These are phyloP conservation scores for Amblyraja radiata DNA, from an alignment of 2,797 vertebrate genomes.

Conservation along the genomic window DNA sequence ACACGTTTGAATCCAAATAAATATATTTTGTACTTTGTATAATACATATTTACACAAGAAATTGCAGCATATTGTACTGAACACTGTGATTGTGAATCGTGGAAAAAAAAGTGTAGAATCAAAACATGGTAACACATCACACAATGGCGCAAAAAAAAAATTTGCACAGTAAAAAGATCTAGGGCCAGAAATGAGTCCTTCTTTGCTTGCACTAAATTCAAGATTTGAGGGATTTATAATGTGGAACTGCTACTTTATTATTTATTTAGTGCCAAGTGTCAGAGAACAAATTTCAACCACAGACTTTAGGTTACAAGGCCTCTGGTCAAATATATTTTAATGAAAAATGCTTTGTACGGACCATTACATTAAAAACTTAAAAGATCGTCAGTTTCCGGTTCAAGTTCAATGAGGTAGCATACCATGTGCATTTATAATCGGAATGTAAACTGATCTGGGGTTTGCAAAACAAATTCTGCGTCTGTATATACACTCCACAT, in stretches of 20 bases:
- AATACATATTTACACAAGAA: constrained; percentile 21
- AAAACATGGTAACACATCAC: not conserved
- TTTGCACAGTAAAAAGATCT: constrained; percentile 6
- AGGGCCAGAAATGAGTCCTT: not conserved
- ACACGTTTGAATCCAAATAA: constrained; percentile 34
- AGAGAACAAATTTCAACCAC: not conserved
- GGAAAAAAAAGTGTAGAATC: not conserved
- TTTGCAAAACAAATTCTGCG: constrained; percentile 13
- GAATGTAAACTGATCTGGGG: constrained; percentile 34
- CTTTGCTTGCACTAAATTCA: no score
- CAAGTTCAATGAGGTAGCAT: constrained; percentile 21
- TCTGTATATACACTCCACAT: not conserved
- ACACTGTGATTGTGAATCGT: not conserved
- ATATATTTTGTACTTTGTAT: constrained; percentile 38
- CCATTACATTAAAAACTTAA: not conserved
- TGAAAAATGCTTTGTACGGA: not conserved
- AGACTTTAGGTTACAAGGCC: constrained; percentile 28
- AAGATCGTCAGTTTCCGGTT: not conserved
- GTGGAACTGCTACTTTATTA: no score
- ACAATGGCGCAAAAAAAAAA: not conserved
- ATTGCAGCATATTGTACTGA: constrained; percentile 26
- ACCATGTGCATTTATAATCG: constrained; percentile 27
- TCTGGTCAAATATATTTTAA: constrained; percentile 5
- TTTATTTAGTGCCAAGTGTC: no score
- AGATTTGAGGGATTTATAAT: no score